phyloP scores from a whole-genome alignment of 2,888 invertebrate genomes.

The Perithous albicinctus region DNA sequence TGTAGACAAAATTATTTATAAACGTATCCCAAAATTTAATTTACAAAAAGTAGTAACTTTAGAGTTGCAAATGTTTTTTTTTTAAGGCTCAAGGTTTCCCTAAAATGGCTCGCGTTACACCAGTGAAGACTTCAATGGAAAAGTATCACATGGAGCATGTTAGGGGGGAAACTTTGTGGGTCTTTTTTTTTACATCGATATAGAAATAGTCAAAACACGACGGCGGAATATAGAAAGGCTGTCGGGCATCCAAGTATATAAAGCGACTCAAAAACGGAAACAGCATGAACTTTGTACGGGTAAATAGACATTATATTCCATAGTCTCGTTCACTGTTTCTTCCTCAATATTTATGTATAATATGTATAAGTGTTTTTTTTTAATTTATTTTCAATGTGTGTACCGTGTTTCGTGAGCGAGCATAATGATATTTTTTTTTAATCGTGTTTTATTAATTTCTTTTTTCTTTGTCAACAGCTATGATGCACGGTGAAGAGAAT shows the following conservation, averaged over 20 bases:
- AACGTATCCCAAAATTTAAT: not conserved
- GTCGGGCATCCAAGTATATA: constrained; percentile 47
- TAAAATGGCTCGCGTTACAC: constrained; percentile 11
- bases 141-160: constrained; percentile 58
- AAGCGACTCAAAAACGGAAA: constrained; percentile 48
- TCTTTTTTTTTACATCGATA: constrained; percentile 56
- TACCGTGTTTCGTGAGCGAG: constrained; percentile 57
- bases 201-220: constrained; percentile 61
- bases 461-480: constrained; percentile 47
- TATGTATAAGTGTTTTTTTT: constrained; percentile 23
- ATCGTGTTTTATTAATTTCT: constrained; percentile 15
- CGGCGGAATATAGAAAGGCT: constrained; percentile 60
- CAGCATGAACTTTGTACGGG: constrained; percentile 48
- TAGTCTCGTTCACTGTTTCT: constrained; percentile 58
- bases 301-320: constrained; percentile 49
- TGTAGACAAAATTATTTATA: not conserved
- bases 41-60: not conserved
- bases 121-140: constrained; percentile 45
- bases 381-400: constrained; percentile 25
- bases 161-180: constrained; percentile 21
- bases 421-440: constrained; percentile 38
- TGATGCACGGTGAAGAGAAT: constrained; percentile 71
- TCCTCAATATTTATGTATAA: constrained; percentile 47
- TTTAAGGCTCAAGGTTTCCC: not conserved
- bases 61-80: not conserved